A percentile compares a stretch with the other conserved stretches of the same genome.
phyloP scores from a whole-genome alignment of 2,797 vertebrate species.

The Falco columbarius region DNA sequence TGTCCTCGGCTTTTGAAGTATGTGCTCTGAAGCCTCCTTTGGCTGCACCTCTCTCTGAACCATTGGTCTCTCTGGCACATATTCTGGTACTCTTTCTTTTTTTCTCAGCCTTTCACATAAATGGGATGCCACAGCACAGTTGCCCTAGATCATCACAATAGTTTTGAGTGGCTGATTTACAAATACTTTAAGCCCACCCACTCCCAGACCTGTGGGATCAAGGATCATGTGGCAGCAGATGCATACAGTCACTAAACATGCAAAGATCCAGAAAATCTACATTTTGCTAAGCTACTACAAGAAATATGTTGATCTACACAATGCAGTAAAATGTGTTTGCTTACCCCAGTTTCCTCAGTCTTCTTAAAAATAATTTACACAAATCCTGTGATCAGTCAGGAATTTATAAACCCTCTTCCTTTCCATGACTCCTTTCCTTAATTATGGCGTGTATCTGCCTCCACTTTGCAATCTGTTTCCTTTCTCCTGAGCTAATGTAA shows the following conservation, averaged over 20 bases:
- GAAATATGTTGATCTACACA: neutral
- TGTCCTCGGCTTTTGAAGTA: neutral
- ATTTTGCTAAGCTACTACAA: neutral
- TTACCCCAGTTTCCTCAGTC: neutral
- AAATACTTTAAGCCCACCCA: neutral
- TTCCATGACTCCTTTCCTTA: conserved; percentile 19
- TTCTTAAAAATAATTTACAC: conserved; percentile 13
- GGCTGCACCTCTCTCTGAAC: neutral
- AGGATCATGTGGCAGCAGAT: neutral
- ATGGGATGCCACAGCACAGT: neutral
- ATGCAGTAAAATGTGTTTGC: neutral
- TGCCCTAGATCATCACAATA: neutral
- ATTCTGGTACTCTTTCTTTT: neutral
- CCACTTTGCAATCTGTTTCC: conserved; percentile 20
- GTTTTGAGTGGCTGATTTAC: neutral
- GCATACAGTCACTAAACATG: neutral
- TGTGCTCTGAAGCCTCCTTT: neutral
- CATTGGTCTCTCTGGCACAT: neutral
- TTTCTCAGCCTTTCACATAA: neutral
- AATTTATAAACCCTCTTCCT: conserved; percentile 12
- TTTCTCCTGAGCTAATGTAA: neutral
- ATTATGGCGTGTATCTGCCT: conserved; percentile 1
- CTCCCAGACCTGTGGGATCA: neutral
- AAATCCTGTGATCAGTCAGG: neutral
- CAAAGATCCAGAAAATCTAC: neutral